These are phyloP conservation scores for Saiga tatarica DNA, from an alignment of 2,113 vertebrate genomes.

Conservation along the genomic window DNA sequence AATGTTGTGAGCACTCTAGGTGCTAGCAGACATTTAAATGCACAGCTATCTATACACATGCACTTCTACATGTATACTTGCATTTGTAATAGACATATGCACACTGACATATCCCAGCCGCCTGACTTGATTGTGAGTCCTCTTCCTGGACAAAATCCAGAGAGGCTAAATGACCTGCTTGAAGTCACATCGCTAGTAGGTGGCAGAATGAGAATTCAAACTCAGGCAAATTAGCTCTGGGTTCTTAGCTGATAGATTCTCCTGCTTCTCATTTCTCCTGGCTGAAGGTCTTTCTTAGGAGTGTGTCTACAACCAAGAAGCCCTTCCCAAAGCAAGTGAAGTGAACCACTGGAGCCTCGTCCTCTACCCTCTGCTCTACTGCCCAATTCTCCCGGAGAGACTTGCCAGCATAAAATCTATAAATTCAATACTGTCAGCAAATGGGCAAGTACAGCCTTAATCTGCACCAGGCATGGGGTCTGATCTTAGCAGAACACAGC, in stretches of 20 bases:
- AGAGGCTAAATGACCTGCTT: not conserved
- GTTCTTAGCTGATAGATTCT: not conserved
- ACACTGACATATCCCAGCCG: not conserved
- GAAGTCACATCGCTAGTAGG: not conserved
- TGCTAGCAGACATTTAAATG: not conserved
- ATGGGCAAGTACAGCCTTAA: rapidly evolving
- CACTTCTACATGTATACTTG: not conserved
- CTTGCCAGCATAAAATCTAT: not conserved
- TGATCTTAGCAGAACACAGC: not conserved
- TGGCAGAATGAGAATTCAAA: not conserved
- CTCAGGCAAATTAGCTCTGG: not conserved
- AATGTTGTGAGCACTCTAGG: not conserved
- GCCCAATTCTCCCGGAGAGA: not conserved
- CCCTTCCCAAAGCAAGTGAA: not conserved
- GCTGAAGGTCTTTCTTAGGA: not conserved
- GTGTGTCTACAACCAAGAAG: not conserved
- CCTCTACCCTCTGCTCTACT: not conserved
- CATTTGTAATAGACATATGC: not conserved
- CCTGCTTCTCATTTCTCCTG: not conserved
- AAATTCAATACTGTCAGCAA: not conserved
- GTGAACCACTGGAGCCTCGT: not conserved
- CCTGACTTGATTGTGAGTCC: not conserved
- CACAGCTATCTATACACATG: not conserved
- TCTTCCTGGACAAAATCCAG: not conserved
- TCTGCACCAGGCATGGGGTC: not conserved